Evolutionary conservation across 23 tunicate genomes (phyloP).

Genomic region (Phallusia fumigata): DNA sequence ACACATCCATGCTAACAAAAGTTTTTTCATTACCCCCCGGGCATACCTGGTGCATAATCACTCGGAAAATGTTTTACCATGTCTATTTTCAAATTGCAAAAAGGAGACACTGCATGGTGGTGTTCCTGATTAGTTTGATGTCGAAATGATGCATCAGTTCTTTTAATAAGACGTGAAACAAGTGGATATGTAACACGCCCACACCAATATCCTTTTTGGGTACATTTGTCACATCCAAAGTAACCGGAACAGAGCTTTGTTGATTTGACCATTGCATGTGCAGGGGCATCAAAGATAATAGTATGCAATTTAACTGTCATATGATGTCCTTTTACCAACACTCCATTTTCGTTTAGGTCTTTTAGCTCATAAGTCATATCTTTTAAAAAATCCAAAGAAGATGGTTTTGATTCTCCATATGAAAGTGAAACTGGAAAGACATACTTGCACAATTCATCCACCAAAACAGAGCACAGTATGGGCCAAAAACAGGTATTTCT

Average conservation of each 20-base stretch:
- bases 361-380: conserved; percentile 30
- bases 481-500: conserved; percentile 34
- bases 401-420: too few species aligned
- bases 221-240: conserved; percentile 45
- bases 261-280: conserved; percentile 43
- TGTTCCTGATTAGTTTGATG: too few species aligned
- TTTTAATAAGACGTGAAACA: conserved; percentile 1
- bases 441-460: too few species aligned
- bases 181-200: conserved; percentile 23
- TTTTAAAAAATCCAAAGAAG: too few species aligned
- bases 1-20: conserved; percentile 33
- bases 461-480: conserved; percentile 13
- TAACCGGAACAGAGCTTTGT: conserved; percentile 49
- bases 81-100: conserved; percentile 27
- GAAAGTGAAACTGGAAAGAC: too few species aligned
- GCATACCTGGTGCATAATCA: conserved; percentile 55
- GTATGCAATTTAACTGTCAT: conserved; percentile 9
- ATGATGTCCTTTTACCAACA: not conserved
- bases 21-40: conserved; percentile 38
- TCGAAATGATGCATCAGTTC: too few species aligned
- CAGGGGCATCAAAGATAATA: conserved; percentile 54
- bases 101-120: conserved; percentile 15
- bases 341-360: conserved; percentile 22
- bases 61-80: conserved; percentile 32
- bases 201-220: conserved; percentile 37